phyloP scores from a whole-genome alignment of 2,888 invertebrate species.

The Archaeoteleia sp. region DNA sequence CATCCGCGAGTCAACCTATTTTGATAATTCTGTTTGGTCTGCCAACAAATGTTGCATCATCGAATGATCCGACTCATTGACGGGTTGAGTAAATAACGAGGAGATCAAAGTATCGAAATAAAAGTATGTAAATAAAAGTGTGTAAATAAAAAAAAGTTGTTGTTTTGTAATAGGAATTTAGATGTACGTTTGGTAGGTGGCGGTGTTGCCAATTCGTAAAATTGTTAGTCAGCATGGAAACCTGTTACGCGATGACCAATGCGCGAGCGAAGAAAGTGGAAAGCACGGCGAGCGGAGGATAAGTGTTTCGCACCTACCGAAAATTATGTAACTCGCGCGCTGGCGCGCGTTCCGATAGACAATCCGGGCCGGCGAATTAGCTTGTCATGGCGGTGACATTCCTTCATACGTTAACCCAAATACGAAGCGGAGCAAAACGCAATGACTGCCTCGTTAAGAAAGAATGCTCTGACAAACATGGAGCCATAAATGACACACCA shows the following conservation, averaged over 20 bases:
- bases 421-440: constrained; percentile 60
- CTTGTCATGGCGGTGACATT: constrained; percentile 66
- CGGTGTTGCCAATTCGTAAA: too few relatives aligned
- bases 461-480: constrained; percentile 60
- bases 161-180: too few relatives aligned
- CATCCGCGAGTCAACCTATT: not conserved
- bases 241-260: too few relatives aligned
- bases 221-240: too few relatives aligned
- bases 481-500: constrained; percentile 44
- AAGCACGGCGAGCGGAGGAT: not conserved
- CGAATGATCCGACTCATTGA: too few relatives aligned
- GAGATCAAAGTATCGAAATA: too few relatives aligned
- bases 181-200: too few relatives aligned
- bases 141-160: too few relatives aligned
- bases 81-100: too few relatives aligned
- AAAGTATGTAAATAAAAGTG: too few relatives aligned
- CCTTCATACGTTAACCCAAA: constrained; percentile 72
- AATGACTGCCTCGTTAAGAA: constrained; percentile 67
- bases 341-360: constrained; percentile 1
- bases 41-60: too few relatives aligned
- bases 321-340: constrained; percentile 11
- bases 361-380: constrained; percentile 59
- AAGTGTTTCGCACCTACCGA: not conserved
- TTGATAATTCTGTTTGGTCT: not conserved
- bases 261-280: constrained; percentile 7